Evolutionary conservation across 2,113 vertebrate species (phyloP), one percentile per base, ranked within the genome.

Genomic region (Alethe castanea): DNA sequence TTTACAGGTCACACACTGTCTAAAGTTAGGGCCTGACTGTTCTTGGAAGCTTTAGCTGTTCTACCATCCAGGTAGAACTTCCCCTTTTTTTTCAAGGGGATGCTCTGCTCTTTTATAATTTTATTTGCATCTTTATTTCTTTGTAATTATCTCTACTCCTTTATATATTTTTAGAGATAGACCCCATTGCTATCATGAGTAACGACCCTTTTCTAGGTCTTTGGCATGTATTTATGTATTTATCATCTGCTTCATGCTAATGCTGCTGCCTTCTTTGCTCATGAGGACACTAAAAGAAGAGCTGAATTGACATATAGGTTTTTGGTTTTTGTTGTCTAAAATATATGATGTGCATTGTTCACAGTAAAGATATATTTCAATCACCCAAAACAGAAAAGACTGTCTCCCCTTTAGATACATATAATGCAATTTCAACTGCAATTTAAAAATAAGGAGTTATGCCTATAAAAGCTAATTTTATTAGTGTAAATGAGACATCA

Each of bases 371-470:
- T 60, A 44, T 11, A 85, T 82, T 90, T 91, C 83, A 79, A 52
- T 85, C 14, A 82, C 25, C 53, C 53, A 61, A 76, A 90, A 50
- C 19, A 82, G 70, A 85, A 71, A 65, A 77, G 42, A 44, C 47
- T 62, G 5, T 81, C 52, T 85, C 33, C 50, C 9, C 6, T 59
- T 25, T 53, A 17, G n/a, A 44, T 47, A 44, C 15, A 54, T 81
- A 42, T 17, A 88, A 62, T 50, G 38, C 29, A 66, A 64, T 88
- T 94, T 81, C 65, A 81, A 15, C 54, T 72, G 29, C 29, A 87
- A 44, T 64, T 93, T 83, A n/a, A 95, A 90, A 96, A 52, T 72
- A n/a, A 81, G 48, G 15, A 66, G 35, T 79, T 95, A 83, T 79
- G 24, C 9, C 25, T 76, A 20, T 40, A 80, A 88, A 93, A 93